Base-by-base conservation (phyloP, 2,888 invertebrate species). In the Patella pellucida region DNA sequence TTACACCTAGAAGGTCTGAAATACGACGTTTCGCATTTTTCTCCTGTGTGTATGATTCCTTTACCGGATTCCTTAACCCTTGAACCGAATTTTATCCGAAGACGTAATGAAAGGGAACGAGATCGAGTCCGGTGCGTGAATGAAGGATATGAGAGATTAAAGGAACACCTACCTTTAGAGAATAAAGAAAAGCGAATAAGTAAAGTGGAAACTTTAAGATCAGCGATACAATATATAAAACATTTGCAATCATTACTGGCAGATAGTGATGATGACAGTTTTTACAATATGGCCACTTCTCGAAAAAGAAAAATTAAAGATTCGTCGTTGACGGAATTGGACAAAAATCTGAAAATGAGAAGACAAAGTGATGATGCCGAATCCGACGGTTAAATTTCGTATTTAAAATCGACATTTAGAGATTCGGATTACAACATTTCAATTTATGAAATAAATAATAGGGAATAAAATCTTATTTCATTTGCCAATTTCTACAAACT, bases 111-210 rank as follows among this genome's bases (percentile, higher is more conserved):
- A 74, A 79, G 90, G 7, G 90, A 90, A 76, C 79, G 90, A 50
- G 90, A 90, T 67, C 80, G 90, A 23, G 90, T 90, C 15, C 83
- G 89, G 7, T 89, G 89, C 75, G 90, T 90, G 15, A 90, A 90
- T 78, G 90, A 90, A 14, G 90, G 90, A 2, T 90, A 90, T 75
- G 80, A 84, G 16, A 80, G 83, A 69, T 83, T 90, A 12, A 87
- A 83, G 79, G 83, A 88, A 52, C 89, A 89, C 70, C 79, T 90
- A 23, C 90, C 90, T 2, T 71, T 89, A 19, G 84, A 84, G 68
- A 85, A 88, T 73, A 88, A 88, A 74, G 90, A 92, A 69, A 89
- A 89, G 75, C 78, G 90, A 62, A 84, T 91, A 23, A 90, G 90
- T 73, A 91, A 91, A 82, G 90, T 90, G 31, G 90, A 90, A 68